phyloP scores from a whole-genome alignment of 2,113 vertebrate species.

The Azemiops feae region DNA sequence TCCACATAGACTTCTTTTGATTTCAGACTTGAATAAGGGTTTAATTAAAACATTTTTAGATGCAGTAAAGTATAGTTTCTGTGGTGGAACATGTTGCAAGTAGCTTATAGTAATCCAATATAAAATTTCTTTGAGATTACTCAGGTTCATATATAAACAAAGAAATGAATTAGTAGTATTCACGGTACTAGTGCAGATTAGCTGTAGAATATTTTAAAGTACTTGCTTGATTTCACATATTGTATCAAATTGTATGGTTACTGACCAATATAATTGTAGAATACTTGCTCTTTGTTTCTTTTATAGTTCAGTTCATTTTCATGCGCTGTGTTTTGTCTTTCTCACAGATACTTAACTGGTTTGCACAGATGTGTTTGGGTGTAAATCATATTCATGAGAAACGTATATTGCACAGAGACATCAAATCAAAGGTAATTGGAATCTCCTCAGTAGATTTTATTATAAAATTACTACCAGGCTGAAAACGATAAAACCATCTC shows the following conservation, averaged over 20 bases:
- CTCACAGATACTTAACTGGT: conserved; percentile 87
- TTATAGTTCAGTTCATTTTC: background rate
- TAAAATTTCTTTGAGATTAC: background rate
- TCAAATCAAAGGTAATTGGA: conserved; percentile 89
- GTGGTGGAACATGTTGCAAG: background rate
- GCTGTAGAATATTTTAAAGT: background rate
- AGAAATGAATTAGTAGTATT: background rate
- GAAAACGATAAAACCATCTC: background rate
- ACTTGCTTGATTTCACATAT: background rate
- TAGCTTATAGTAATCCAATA: background rate
- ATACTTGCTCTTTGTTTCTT: background rate
- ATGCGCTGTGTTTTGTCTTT: background rate
- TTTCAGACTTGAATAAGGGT: background rate
- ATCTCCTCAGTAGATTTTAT: background rate
- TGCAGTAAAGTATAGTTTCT: background rate
- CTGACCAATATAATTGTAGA: background rate
- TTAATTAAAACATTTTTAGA: background rate
- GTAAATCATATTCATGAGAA: conserved; percentile 86
- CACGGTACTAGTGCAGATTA: background rate
- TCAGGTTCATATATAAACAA: background rate
- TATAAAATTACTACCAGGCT: background rate
- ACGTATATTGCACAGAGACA: conserved; percentile 86
- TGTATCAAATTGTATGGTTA: background rate
- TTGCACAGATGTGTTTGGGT: conserved; percentile 87
- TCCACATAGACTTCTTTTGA: background rate